Evolutionary conservation across 2,888 invertebrate genomes (phyloP).

Genomic region (Hyppa rectilinea): DNA sequence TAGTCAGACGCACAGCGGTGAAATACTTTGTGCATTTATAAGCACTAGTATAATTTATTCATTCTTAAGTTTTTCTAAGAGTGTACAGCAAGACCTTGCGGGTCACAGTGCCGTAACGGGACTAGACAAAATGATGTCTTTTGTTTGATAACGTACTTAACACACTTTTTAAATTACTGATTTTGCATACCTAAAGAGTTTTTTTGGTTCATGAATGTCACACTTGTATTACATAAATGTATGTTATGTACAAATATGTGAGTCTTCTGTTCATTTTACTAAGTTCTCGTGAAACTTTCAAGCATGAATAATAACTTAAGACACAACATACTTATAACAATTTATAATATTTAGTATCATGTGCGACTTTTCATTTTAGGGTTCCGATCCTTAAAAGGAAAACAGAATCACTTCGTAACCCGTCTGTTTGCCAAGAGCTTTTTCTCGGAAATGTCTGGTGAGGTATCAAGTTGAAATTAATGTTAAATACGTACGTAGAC

Average conservation of each 20-base stretch:
- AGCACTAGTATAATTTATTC: slow-evolving; percentile 8
- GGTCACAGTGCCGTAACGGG: slow-evolving; percentile 50
- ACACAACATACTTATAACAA: too few relatives aligned
- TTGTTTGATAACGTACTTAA: slow-evolving; percentile 41
- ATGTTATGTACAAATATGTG: background rate
- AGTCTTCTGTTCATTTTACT: background rate
- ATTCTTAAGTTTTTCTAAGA: slow-evolving; percentile 19
- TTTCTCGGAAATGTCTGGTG: too few relatives aligned
- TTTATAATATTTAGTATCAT: slow-evolving; percentile 4
- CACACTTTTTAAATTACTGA: slow-evolving; percentile 20
- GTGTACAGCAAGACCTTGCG: slow-evolving; percentile 39
- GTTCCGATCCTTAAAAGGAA: too few relatives aligned
- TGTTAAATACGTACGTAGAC: too few relatives aligned
- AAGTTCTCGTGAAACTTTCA: slow-evolving; percentile 3
- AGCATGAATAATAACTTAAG: background rate
- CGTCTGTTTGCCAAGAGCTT: too few relatives aligned
- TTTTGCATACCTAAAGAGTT: slow-evolving; percentile 13
- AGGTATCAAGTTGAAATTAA: too few relatives aligned
- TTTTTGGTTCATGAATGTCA: slow-evolving; percentile 3
- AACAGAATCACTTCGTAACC: too few relatives aligned
- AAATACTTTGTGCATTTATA: background rate
- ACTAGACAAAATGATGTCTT: slow-evolving; percentile 34
- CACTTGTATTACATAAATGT: slow-evolving; percentile 17
- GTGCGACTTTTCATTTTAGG: background rate
- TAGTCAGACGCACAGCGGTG: background rate